These are phyloP conservation scores for Mylabris phalerata DNA, from an alignment of 1,140 invertebrate genomes.

Conservation along the genomic window DNA sequence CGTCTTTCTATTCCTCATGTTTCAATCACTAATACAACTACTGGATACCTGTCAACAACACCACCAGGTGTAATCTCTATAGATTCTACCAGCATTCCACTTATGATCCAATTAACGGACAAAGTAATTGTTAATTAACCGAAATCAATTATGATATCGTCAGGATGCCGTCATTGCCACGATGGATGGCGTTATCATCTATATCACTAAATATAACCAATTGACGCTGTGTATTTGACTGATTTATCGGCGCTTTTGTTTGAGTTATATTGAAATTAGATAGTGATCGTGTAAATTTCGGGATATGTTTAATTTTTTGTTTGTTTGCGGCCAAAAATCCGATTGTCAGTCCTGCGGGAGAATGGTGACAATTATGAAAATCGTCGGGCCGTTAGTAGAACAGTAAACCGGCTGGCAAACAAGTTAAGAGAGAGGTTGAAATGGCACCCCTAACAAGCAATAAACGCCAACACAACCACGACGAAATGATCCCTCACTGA, in stretches of 20 bases:
- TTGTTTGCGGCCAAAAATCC: no score
- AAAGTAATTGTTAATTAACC: constrained; percentile 31
- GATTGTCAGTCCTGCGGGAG: no score
- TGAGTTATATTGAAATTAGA: no score
- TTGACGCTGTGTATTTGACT: no score
- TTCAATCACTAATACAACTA: constrained; percentile 27
- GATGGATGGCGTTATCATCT: constrained; percentile 3
- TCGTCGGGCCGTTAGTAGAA: not conserved
- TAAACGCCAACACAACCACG: constrained; percentile 22
- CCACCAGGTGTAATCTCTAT: constrained; percentile 22
- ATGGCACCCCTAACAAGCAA: constrained; percentile 31
- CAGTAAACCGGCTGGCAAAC: constrained; percentile 23
- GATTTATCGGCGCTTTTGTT: no score
- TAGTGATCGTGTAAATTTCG: no score
- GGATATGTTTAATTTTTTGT: no score
- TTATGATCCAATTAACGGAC: constrained; percentile 31
- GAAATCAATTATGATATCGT: constrained; percentile 17
- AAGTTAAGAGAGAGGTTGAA: constrained; percentile 19
- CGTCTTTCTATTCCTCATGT: not conserved
- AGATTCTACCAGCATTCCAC: constrained; percentile 28
- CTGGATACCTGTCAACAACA: constrained; percentile 29
- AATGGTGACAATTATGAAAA: constrained; percentile 11
- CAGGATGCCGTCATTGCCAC: constrained; percentile 5
- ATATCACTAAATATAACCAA: constrained; percentile 24
- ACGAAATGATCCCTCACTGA: constrained; percentile 28